A percentile compares a stretch with the other conserved stretches of the same genome.
Conservation (phyloP, 1,140 invertebrate genomes). For the Neodiprion lecontei region DNA sequence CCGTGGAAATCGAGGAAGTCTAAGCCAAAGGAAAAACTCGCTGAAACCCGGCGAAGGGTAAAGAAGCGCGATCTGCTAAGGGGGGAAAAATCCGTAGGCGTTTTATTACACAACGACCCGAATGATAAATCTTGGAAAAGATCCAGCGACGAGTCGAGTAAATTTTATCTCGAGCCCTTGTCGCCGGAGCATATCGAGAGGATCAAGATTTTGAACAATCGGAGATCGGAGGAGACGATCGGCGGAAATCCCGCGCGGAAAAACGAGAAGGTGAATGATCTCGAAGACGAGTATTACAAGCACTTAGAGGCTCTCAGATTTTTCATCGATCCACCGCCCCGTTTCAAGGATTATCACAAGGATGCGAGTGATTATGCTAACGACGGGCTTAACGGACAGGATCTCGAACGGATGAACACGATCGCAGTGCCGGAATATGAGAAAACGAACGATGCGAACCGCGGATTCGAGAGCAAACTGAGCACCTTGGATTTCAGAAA, state of each 20-base stretch:
- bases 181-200: conserved; percentile 6
- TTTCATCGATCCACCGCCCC: conserved; percentile 46
- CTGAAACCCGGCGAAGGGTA: conserved; percentile 31
- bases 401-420: conserved; percentile 55
- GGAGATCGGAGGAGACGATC: neutral
- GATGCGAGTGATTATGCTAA: conserved; percentile 35
- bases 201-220: neutral
- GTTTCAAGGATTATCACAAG: conserved; percentile 26
- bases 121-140: conserved; percentile 5
- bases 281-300: conserved; percentile 44
- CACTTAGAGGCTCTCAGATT: conserved; percentile 47
- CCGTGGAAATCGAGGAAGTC: conserved; percentile 31
- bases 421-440: conserved; percentile 41
- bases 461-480: conserved; percentile 42
- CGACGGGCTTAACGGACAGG: conserved; percentile 48
- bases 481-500: conserved; percentile 50
- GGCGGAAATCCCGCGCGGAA: neutral
- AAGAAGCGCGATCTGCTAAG: conserved; percentile 35
- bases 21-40: conserved; percentile 25
- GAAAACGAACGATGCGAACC: conserved; percentile 28
- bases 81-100: conserved; percentile 1
- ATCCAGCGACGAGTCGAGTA: conserved; percentile 12
- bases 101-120: neutral
- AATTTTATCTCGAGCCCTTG: conserved; percentile 14
- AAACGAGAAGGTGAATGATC: conserved; percentile 3